Evolutionary conservation across 2,797 vertebrate species (phyloP), one percentile per base, ranked within the genome.

Genomic region (Platalea minor): DNA sequence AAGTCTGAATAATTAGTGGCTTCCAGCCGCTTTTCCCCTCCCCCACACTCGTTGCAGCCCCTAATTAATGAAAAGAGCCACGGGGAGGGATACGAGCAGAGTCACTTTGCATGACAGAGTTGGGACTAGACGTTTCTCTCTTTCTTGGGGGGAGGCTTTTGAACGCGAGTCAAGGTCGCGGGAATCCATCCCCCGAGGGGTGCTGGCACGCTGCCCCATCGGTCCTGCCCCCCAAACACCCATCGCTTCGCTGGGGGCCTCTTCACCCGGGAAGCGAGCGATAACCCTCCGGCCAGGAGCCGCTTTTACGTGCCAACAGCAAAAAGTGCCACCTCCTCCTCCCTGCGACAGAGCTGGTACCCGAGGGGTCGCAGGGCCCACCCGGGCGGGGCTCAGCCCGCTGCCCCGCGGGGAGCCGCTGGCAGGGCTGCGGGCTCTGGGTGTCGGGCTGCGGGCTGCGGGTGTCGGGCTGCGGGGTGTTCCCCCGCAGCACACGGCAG

Each of bases 61-160:
- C 67, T 95, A 89, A 92, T 95, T 96, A 96, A 95, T 89, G 57
- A 76, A 54, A 95, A 82, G 75, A 93, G 91, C 81, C 91, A 80
- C 51, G 8, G 86, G 91, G 86, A 73, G 85, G 43, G 86, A 85
- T 85, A 61, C 15, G 19, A 67, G 41, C n/a, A 13, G 80, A 95
- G 82, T 93, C 95, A 83, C n/a, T 95, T 84, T 63, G 81, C 61
- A 50, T 95, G 95, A 95, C 29, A 25, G 70, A 77, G 59, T 35
- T 51, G 45, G 85, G 82, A 76, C 37, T 51, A 69, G 83, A 91
- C 39, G 5, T 83, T 73, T 84, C 33, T 61, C 77, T 63, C 16
- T 67, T 73, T 68, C 50, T 26, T 33, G 61, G 23, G 75, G 88
- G 48, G 13, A 77, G 64, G 70, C 63, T 92, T 75, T 24, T 25